These are phyloP conservation scores for Orussus abietinus DNA, from an alignment of 1,140 invertebrate genomes.

Conservation along the genomic window DNA sequence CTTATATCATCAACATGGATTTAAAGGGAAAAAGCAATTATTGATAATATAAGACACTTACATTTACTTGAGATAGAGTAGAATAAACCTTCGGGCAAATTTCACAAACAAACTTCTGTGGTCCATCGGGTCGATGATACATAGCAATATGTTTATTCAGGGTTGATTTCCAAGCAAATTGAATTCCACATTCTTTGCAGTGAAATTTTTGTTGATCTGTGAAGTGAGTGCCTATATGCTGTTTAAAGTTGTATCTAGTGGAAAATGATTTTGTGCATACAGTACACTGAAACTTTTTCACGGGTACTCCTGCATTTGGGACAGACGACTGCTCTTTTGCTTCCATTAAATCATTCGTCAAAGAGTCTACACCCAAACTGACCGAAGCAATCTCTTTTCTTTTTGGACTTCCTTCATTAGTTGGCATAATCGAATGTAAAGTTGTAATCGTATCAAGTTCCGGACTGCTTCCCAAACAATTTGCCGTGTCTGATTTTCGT, in stretches of 20 bases:
- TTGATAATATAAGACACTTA: constrained; percentile 27
- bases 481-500: no score
- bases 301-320: no score
- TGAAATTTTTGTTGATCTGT: constrained; percentile 43
- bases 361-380: no score
- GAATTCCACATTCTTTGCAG: constrained; percentile 41
- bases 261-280: constrained; percentile 42
- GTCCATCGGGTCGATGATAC: constrained; percentile 37
- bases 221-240: constrained; percentile 44
- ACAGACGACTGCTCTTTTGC: no score
- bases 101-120: constrained; percentile 41
- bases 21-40: no score
- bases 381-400: no score
- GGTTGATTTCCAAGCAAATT: constrained; percentile 47
- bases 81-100: constrained; percentile 45
- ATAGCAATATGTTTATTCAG: constrained; percentile 43
- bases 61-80: constrained; percentile 43
- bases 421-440: no score
- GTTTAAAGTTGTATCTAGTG: constrained; percentile 40
- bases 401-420: no score
- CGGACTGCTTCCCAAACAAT: no score
- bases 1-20: no score
- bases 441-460: no score
- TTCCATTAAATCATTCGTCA: no score
- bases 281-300: constrained; percentile 36